A percentile compares a stretch with the other conserved stretches of the same genome.
phyloP scores from a whole-genome alignment of 2,797 vertebrate genomes.

The Rhinichthys osculus region DNA sequence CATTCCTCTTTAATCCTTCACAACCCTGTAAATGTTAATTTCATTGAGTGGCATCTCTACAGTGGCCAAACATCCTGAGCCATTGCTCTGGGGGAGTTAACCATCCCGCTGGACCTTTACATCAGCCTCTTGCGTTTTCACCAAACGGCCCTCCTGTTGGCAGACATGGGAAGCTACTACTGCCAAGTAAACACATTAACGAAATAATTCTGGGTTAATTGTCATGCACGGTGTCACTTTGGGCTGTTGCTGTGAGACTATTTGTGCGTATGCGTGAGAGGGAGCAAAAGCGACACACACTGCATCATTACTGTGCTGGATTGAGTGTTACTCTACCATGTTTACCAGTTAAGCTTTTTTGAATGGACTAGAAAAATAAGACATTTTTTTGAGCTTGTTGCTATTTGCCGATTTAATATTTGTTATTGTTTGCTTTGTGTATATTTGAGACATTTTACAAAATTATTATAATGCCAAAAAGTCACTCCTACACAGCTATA shows the following conservation, averaged over 20 bases:
- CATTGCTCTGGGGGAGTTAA: slow-evolving; percentile 51
- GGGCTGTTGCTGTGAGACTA: slow-evolving; percentile 44
- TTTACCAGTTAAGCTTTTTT: slow-evolving; percentile 10
- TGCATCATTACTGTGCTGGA: slow-evolving; percentile 33
- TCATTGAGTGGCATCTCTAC: slow-evolving; percentile 42
- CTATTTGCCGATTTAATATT: background rate
- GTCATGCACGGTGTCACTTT: slow-evolving; percentile 54
- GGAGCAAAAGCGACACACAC: slow-evolving; percentile 5
- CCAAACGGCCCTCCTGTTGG: slow-evolving; percentile 58
- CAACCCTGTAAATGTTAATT: slow-evolving; percentile 53
- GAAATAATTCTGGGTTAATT: slow-evolving; percentile 60
- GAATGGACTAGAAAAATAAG: background rate
- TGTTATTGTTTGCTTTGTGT: background rate
- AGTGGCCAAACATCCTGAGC: slow-evolving; percentile 51
- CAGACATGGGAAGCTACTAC: slow-evolving; percentile 57
- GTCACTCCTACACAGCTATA: background rate
- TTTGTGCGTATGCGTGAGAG: slow-evolving; percentile 7
- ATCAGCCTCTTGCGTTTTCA: slow-evolving; percentile 64
- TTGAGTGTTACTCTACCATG: slow-evolving; percentile 13
- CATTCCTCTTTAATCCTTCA: slow-evolving; percentile 63
- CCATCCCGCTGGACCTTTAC: slow-evolving; percentile 53
- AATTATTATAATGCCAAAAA: background rate
- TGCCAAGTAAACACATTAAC: slow-evolving; percentile 67
- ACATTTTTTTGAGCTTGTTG: background rate
- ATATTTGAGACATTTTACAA: background rate